phyloP scores from a whole-genome alignment of 35 echinoderm and acorn worm genomes.

The Heliocidaris erythrogramma region DNA sequence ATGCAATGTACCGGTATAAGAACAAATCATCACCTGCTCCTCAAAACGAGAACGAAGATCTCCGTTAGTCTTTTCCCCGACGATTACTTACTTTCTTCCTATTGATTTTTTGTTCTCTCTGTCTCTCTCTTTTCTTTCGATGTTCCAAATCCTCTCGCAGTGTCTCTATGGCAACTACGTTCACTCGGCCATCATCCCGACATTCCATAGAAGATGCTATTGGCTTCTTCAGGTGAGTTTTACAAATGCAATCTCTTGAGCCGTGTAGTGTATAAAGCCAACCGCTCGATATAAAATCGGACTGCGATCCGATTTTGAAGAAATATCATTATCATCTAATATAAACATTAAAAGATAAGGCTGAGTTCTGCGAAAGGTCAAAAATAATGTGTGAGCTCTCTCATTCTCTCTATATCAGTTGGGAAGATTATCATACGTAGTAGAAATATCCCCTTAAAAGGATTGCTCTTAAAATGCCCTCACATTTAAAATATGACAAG shows the following conservation, averaged over 20 bases:
- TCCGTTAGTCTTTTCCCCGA: not conserved
- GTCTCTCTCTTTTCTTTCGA: constrained; percentile 46
- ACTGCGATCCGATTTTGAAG: too few species aligned
- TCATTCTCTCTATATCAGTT: too few species aligned
- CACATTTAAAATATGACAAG: too few species aligned
- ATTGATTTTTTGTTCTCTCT: not conserved
- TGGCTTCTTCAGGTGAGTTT: constrained; percentile 89
- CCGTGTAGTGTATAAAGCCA: not conserved
- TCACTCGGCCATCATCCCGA: constrained; percentile 97
- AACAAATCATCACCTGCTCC: not conserved
- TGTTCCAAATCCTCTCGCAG: constrained; percentile 53
- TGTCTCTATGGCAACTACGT: constrained; percentile 97
- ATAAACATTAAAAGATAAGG: too few species aligned
- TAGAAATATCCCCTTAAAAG: too few species aligned
- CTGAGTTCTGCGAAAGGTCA: too few species aligned
- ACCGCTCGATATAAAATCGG: too few species aligned
- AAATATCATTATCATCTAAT: too few species aligned
- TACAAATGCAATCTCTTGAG: not conserved
- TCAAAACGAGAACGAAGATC: not conserved
- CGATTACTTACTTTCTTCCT: not conserved
- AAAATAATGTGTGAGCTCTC: too few species aligned
- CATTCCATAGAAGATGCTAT: constrained; percentile 97
- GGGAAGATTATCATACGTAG: too few species aligned
- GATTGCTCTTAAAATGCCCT: too few species aligned
- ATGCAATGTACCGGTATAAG: not conserved